Conservation (phyloP, 2,888 invertebrate species). For the Hypolimnas misippus region DNA sequence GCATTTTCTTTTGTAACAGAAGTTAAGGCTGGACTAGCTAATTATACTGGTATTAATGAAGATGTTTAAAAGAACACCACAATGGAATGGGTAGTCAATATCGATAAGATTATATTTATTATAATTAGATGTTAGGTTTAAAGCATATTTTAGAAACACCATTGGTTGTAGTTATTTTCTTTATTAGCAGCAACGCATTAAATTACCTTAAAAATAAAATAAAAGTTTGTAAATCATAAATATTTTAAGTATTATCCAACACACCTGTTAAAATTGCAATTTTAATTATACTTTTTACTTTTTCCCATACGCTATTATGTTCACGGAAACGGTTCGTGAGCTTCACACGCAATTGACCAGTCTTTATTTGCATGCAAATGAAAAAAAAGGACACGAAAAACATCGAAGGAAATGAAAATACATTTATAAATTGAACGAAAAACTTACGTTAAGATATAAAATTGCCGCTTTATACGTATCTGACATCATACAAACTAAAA, state of each 20-base stretch:
- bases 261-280: neutral
- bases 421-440: neutral
- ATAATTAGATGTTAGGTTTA: too few species aligned
- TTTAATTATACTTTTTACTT: conserved; percentile 2
- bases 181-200: too few species aligned
- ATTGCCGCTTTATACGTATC: neutral
- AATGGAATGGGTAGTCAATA: too few species aligned
- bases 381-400: conserved; percentile 4
- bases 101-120: too few species aligned
- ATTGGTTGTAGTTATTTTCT: neutral
- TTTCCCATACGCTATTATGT: conserved; percentile 4
- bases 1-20: too few species aligned
- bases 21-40: too few species aligned
- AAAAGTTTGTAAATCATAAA: neutral
- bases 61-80: too few species aligned
- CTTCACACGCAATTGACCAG: conserved; percentile 4
- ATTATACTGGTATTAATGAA: too few species aligned
- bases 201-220: too few species aligned
- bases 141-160: too few species aligned
- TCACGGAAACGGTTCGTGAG: conserved; percentile 3
- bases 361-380: conserved; percentile 3
- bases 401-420: neutral
- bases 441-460: neutral
- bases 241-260: neutral
- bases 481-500: neutral